Conservation (phyloP, 2,888 invertebrate genomes). For the Dicyrtomina minuta region DNA sequence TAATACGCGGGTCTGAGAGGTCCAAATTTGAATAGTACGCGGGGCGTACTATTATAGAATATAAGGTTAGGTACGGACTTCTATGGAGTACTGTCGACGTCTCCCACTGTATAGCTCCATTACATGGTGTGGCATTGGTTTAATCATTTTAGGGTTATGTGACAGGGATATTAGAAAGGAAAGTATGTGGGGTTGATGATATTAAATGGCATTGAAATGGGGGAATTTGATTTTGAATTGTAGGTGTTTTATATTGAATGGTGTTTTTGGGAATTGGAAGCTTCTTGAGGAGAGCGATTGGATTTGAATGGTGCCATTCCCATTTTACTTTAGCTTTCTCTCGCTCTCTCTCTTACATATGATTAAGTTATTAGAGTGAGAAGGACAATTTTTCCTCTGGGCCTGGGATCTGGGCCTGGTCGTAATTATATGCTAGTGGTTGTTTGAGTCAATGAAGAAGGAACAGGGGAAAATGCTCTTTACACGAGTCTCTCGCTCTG, state of each 20-base stretch:
- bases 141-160: too few relatives aligned
- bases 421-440: conserved; percentile 8
- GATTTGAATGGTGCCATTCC: not conserved
- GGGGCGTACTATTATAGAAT: too few relatives aligned
- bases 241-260: not conserved
- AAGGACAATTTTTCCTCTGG: too few relatives aligned
- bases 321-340: not conserved
- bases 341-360: not conserved
- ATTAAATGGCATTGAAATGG: not conserved
- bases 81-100: too few relatives aligned
- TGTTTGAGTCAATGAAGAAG: not conserved
- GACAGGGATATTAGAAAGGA: not conserved
- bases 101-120: too few relatives aligned
- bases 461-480: not conserved
- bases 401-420: not conserved
- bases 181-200: not conserved
- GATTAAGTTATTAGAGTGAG: too few relatives aligned
- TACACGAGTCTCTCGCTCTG: not conserved
- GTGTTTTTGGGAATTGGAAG: not conserved
- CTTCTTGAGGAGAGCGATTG: not conserved
- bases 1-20: too few relatives aligned
- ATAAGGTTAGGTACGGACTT: too few relatives aligned
- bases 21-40: too few relatives aligned
- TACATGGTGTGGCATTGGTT: not conserved
- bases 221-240: too few relatives aligned